A percentile compares a stretch with the other conserved stretches of the same genome.
Conservation (phyloP, 2,113 vertebrate species). For the Naja naja region DNA sequence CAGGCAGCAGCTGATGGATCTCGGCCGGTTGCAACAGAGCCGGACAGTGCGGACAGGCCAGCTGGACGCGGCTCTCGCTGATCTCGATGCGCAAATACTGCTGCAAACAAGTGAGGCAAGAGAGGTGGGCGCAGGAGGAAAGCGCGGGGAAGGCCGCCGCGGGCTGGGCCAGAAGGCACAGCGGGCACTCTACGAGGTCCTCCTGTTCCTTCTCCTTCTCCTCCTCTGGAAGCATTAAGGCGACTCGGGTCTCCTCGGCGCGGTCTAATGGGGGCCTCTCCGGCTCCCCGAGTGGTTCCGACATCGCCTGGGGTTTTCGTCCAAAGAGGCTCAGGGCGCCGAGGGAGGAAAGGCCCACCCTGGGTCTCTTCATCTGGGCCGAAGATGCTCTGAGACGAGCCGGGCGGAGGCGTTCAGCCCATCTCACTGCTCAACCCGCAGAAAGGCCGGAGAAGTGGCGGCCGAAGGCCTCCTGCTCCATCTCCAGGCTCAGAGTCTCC, state of each 20-base stretch:
- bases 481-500: not conserved
- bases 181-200: conserved; percentile 57
- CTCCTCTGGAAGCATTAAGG: not conserved
- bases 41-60: conserved; percentile 80
- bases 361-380: conserved; percentile 74
- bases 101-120: conserved; percentile 76
- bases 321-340: conserved; percentile 60
- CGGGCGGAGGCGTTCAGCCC: not conserved
- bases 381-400: not conserved
- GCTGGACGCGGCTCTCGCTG: conserved; percentile 77
- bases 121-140: conserved; percentile 75
- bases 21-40: conserved; percentile 68
- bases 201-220: not conserved
- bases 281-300: not conserved
- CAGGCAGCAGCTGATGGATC: conserved; percentile 74
- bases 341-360: conserved; percentile 62
- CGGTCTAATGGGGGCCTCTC: not conserved
- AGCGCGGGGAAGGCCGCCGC: conserved; percentile 75
- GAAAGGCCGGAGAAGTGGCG: not conserved
- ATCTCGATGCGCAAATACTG: conserved; percentile 79
- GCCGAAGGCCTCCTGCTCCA: not conserved
- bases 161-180: conserved; percentile 84
- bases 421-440: not conserved
- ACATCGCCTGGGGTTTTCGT: not conserved
- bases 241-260: not conserved